Evolutionary conservation across 2,113 vertebrate species (phyloP).

Genomic region (Leucosticte australis): DNA sequence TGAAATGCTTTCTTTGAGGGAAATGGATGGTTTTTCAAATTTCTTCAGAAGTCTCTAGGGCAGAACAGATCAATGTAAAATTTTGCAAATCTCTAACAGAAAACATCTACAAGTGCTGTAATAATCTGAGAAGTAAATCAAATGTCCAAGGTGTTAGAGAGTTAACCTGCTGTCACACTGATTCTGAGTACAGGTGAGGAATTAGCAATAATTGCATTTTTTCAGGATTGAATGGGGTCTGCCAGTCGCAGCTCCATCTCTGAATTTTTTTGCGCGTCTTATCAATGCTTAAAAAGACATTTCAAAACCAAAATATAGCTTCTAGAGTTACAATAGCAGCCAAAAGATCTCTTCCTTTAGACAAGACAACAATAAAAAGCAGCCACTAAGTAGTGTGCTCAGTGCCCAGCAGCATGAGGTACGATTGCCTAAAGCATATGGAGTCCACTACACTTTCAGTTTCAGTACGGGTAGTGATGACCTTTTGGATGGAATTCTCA

Average conservation of each 20-base stretch:
- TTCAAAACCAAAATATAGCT: not conserved
- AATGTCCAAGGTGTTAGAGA: not conserved
- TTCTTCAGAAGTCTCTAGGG: not conserved
- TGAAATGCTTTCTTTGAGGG: not conserved
- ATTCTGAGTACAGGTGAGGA: not conserved
- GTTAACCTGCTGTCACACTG: not conserved
- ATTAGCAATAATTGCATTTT: not conserved
- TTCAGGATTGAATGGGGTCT: not conserved
- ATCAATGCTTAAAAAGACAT: not conserved
- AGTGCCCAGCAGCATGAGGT: not conserved
- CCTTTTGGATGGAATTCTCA: not conserved
- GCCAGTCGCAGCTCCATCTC: not conserved
- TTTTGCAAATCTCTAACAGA: not conserved
- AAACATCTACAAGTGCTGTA: not conserved
- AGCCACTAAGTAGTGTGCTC: not conserved
- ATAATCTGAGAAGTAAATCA: not conserved
- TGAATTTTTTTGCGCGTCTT: not conserved
- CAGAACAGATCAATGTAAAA: not conserved
- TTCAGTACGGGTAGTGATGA: not conserved
- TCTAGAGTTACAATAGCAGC: not conserved
- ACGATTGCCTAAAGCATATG: not conserved
- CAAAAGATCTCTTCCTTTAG: not conserved
- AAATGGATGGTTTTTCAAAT: not conserved
- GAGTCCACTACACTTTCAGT: not conserved
- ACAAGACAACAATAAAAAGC: not conserved